Evolutionary conservation across 2,888 invertebrate species (phyloP).

Genomic region (Hanleya hanleyi): DNA sequence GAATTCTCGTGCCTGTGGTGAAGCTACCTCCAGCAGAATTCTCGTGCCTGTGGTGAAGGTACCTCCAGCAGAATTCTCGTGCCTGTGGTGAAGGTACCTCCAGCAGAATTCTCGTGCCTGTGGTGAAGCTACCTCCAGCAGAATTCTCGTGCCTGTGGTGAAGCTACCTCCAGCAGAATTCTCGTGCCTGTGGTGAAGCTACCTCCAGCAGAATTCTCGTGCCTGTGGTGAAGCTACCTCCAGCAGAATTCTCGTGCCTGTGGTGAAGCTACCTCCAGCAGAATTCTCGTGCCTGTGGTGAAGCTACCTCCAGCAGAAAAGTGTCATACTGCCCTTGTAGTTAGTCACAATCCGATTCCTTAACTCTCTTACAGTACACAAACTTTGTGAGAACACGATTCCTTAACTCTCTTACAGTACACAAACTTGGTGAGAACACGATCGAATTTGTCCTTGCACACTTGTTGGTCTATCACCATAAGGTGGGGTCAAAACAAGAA

Average conservation of each 20-base stretch:
- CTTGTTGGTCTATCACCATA: not conserved
- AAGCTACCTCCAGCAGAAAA: not conserved
- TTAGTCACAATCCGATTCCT: not conserved
- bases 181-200: too few relatives aligned
- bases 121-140: too few relatives aligned
- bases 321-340: not conserved
- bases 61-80: too few relatives aligned
- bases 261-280: not conserved
- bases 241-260: not conserved
- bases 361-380: not conserved
- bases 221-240: too few relatives aligned
- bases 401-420: not conserved
- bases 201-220: too few relatives aligned
- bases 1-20: too few relatives aligned
- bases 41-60: too few relatives aligned
- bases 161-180: too few relatives aligned
- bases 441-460: not conserved
- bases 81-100: too few relatives aligned
- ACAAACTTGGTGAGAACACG: not conserved
- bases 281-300: not conserved
- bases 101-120: too few relatives aligned
- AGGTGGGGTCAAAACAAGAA: not conserved
- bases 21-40: too few relatives aligned
- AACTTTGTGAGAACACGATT: conserved; percentile 4
- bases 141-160: too few relatives aligned